Evolutionary conservation across 1,140 invertebrate genomes (phyloP), one percentile per base, ranked within the genome.

Genomic region (Theocolax elegans): DNA sequence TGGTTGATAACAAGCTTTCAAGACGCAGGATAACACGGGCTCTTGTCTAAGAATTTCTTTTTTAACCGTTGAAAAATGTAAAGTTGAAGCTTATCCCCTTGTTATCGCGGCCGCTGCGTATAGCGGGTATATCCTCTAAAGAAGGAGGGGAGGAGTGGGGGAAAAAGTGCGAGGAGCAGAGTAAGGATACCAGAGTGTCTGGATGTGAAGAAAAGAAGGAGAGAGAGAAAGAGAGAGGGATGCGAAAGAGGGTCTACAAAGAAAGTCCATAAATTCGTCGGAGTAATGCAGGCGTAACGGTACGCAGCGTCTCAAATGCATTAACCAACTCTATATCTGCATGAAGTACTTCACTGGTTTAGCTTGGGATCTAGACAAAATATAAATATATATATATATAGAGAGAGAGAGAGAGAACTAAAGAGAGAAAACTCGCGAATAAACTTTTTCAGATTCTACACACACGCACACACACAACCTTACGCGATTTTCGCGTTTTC

Each of bases 261-360:
- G 58, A 76, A 79, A 72, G 67, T 72, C 62, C 74, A 77, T 78
- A 76, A 77, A 79, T 76, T 77, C 46, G 68, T 74, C 65, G 62
- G 51, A 62, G 71, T 68, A 67, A 73, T 68, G 67, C 62, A 72
- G 25, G 65, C 53, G 56, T 58, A 48, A 44, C 40, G 27, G 49
- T n/a, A n/a, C 35, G 63, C 67, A 25, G 46, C 65, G 70, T 72
- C 68, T 75, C 69, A 75, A 77, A 78, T 77, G 72, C 75, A 78
- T 77, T 75, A 79, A 75, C 73, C 66, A 66, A 67, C 53, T 44
- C 31, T 19, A 27, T 53, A 51, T 12, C 21, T 40, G 35, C 49
- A 19, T 49, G 44, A 35, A 35, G 46, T 49, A 49, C 29, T 63
- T 15, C 51, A 15, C 40, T 15, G 31, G 19, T 40, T 63, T 13